phyloP scores from a whole-genome alignment of 2,888 invertebrate species.

The Synanthedon myopaeformis region DNA sequence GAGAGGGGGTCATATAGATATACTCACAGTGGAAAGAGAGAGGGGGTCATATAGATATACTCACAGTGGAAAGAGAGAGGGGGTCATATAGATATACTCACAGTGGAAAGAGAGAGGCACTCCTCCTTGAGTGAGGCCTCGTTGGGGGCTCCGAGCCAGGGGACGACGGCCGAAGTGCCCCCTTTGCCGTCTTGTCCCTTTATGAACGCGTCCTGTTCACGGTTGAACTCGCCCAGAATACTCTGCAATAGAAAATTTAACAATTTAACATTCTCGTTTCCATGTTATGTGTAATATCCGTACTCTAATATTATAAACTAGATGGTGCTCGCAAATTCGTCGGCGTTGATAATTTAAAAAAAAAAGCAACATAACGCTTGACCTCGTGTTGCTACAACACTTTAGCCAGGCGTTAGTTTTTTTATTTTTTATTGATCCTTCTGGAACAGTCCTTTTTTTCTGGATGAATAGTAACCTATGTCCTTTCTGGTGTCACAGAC shows the following conservation, averaged over 20 bases:
- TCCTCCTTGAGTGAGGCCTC: constrained; percentile 95
- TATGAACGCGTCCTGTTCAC: constrained; percentile 96
- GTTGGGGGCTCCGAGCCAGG: constrained; percentile 96
- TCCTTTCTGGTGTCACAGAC: too few species aligned
- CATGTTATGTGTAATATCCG: background rate
- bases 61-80: constrained; percentile 88
- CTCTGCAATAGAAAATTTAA: constrained; percentile 73
- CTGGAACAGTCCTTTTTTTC: too few species aligned
- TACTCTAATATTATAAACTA: too few species aligned
- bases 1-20: constrained; percentile 65
- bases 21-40: constrained; percentile 86
- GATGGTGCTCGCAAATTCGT: too few species aligned
- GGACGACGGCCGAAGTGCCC: constrained; percentile 80
- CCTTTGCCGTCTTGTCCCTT: constrained; percentile 86
- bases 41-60: constrained; percentile 49
- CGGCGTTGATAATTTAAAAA: too few species aligned
- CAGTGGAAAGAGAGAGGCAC: constrained; percentile 92
- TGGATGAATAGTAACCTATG: too few species aligned
- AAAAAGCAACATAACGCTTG: too few species aligned
- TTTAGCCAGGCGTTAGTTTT: too few species aligned
- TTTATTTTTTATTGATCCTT: too few species aligned
- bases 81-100: constrained; percentile 40
- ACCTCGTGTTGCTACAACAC: too few species aligned
- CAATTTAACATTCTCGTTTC: background rate
- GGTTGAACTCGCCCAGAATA: constrained; percentile 95